Base-by-base conservation (phyloP, 2,888 invertebrate species). In the Celastrina argiolus region DNA sequence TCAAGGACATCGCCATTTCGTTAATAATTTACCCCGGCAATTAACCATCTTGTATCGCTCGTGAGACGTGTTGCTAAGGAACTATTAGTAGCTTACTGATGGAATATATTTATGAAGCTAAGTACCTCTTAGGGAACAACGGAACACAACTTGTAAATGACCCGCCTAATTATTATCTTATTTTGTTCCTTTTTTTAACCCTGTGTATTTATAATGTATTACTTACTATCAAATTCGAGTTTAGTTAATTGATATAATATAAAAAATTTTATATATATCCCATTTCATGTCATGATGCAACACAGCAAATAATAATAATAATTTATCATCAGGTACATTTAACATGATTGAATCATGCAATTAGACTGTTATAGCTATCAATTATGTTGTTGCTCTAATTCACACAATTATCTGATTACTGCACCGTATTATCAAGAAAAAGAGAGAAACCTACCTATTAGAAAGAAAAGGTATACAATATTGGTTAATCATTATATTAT, bases 71-170 rank as follows among this genome's bases (percentile, higher is more conserved):
- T 61, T 61, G 39, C 59, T 34, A 34, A 59, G 61, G 36, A 39
- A 39, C 61, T 61, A 61, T 61, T 61, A 61, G 34, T 39, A 7
- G 39, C 39, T 36, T 18, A 61, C 61, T 36, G 36, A 61, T 36
- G 36, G 61, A 61, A 61, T 61, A 39, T 39, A 61, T 61, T 61
- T 39, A 61, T 61, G 61, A 39, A n/a, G 36, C 61, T 39, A 39
- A 61, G 61, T 61, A 39, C 39, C 61, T 61, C n/a, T 22, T 12
- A 39, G 7, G 18, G 12, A 22, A 61, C 16, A 10, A 59, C 34
- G 10, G 31, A 59, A 59, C 18, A 59, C 26, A 31, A 34, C 34
- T 34, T 34, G 16, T 59, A 12, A 31, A 34, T 59, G 59, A 31
- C 34, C 58, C n/a, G 34, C n/a, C 34, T 34, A 16, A 34, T 34